Base-by-base conservation (phyloP, 2,797 vertebrate species). In the Semotilus atromaculatus region DNA sequence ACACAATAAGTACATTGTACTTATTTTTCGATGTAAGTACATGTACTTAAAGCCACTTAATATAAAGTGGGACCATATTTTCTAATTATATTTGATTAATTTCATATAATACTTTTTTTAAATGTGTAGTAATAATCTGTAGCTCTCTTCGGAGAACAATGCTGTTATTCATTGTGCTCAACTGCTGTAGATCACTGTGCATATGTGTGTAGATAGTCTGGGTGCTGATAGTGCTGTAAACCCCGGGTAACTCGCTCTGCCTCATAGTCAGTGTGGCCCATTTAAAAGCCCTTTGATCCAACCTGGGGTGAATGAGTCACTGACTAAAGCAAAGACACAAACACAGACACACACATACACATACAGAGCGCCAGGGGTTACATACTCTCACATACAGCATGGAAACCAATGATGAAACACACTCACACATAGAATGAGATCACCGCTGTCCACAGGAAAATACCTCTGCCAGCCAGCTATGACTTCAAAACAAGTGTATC, bases 401-500 rank as follows among this genome's bases (percentile, higher is more conserved):
- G 88, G 75, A 72, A 60, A 86, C 81, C 43, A 78, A 84, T 51
- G 80, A 84, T 77, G 85, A 86, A 77, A 88, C 88, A 90, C 40
- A 82, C 53, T 87, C 86, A 82, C 83, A 90, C 48, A 85, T 51
- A 70, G 36, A n/a, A 62, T 83, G 86, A 84, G 77, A 77, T 80
- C 79, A 72, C 73, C 38, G 68, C 55, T 77, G 58, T 75, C 62
- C 76, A 85, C 71, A 82, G 82, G 21, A 88, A 88, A 86, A 80
- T 70, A 66, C 51, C 79, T 88, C 55, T 78, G 89, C 86, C 73
- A 89, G 90, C 83, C 89, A 84, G 88, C 80, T 86, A 92, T 92
- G 89, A 94, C 91, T 93, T 93, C 89, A 94, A 90, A 89, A 88
- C 91, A 77, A 79, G 86, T 89, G 90, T 89, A 91, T 92, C 92